Evolutionary conservation across 2,888 invertebrate genomes (phyloP).

Genomic region (Hemistola chrysoprasaria): DNA sequence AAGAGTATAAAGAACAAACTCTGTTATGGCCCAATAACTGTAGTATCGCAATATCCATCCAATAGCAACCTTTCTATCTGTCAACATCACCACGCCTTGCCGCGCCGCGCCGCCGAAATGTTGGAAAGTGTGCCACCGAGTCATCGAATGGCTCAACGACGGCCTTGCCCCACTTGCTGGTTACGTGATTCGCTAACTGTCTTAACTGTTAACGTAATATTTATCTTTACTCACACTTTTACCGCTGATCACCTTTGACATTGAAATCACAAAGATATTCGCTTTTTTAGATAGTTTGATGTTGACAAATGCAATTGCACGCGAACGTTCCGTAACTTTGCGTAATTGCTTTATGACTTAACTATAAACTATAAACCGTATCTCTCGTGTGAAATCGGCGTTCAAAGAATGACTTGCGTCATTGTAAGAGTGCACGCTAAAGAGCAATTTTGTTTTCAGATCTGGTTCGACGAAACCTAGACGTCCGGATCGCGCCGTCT

Average conservation of each 20-base stretch:
- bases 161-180: slow-evolving; percentile 56
- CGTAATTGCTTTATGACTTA: slow-evolving; percentile 17
- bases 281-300: no score
- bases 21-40: no score
- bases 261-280: slow-evolving; percentile 1
- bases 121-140: slow-evolving; percentile 61
- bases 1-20: no score
- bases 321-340: slow-evolving; percentile 15
- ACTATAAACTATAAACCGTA: slow-evolving; percentile 13
- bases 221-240: slow-evolving; percentile 6
- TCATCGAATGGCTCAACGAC: slow-evolving; percentile 40
- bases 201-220: slow-evolving; percentile 11
- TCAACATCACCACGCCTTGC: slow-evolving; percentile 1
- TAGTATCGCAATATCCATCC: no score
- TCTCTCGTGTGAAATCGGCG: slow-evolving; percentile 15
- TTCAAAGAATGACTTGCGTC: slow-evolving; percentile 14
- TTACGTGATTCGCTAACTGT: slow-evolving; percentile 28
- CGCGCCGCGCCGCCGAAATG: slow-evolving; percentile 36
- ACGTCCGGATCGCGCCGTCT: slow-evolving; percentile 90
- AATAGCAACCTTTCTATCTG: no score
- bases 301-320: slow-evolving; percentile 5
- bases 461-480: slow-evolving; percentile 73
- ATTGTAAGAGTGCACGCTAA: slow-evolving; percentile 14
- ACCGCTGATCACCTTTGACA: slow-evolving; percentile 3
- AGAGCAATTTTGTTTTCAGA: slow-evolving; percentile 43